Conservation (phyloP, 2,797 vertebrate genomes). For the Psittacula echo region DNA sequence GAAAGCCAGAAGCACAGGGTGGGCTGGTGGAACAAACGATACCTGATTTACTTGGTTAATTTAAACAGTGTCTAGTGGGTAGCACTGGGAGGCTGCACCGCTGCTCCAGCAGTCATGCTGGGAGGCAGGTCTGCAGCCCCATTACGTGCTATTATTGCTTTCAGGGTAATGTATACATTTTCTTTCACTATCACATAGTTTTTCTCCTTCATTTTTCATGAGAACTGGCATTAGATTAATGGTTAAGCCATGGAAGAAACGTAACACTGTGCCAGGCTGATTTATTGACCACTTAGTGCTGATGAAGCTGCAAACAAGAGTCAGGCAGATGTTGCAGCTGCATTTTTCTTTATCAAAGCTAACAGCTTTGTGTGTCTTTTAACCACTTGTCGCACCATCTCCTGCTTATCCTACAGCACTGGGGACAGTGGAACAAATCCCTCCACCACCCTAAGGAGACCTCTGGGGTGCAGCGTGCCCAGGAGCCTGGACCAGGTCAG, state of each 20-base stretch:
- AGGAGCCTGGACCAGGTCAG: background rate
- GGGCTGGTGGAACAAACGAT: background rate
- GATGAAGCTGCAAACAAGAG: slow-evolving; percentile 95
- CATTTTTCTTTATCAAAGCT: slow-evolving; percentile 89
- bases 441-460: accelerated
- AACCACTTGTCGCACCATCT: slow-evolving; percentile 15
- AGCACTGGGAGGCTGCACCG: background rate
- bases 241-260: slow-evolving; percentile 83
- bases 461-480: accelerated
- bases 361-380: slow-evolving; percentile 67
- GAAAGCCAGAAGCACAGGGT: background rate
- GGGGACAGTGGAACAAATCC: background rate
- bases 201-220: slow-evolving; percentile 81
- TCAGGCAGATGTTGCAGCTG: slow-evolving; percentile 89
- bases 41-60: background rate
- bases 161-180: slow-evolving; percentile 68
- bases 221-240: slow-evolving; percentile 87
- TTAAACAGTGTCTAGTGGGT: background rate
- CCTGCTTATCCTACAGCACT: slow-evolving; percentile 2
- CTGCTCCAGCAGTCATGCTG: background rate
- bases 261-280: slow-evolving; percentile 85
- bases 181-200: slow-evolving; percentile 62
- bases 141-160: slow-evolving; percentile 63
- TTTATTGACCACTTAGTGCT: slow-evolving; percentile 98
- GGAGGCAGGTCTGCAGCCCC: slow-evolving; percentile 60